These are phyloP conservation scores for Oxyruncus cristatus DNA, from an alignment of 2,113 vertebrate genomes.

Conservation along the genomic window DNA sequence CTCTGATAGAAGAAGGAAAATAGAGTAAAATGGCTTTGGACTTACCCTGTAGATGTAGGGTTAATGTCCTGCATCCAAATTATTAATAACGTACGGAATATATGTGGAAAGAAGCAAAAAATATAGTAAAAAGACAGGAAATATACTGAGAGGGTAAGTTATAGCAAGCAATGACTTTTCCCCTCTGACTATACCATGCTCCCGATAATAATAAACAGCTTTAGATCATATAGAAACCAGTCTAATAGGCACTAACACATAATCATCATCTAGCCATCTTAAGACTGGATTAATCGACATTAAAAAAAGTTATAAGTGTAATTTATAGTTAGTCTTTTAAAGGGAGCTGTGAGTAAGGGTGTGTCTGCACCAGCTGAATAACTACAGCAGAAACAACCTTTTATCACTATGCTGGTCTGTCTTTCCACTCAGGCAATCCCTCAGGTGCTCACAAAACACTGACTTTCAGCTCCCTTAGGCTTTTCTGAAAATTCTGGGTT, in stretches of 20 bases:
- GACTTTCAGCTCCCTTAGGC: not conserved
- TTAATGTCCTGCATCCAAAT: not conserved
- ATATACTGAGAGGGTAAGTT: not conserved
- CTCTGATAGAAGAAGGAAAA: not conserved
- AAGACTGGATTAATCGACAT: not conserved
- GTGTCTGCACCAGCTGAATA: rapidly evolving
- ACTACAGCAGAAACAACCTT: not conserved
- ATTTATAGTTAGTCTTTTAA: not conserved
- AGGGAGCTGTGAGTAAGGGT: not conserved
- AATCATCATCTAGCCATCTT: not conserved
- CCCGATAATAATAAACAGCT: not conserved
- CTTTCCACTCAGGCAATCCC: not conserved
- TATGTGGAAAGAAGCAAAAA: not conserved
- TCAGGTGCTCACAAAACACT: not conserved
- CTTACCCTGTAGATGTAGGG: not conserved
- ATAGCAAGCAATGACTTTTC: not conserved
- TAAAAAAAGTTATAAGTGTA: not conserved
- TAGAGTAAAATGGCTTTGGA: not conserved
- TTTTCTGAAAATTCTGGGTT: not conserved
- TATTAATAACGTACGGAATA: not conserved
- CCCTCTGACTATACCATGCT: not conserved
- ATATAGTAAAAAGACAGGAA: not conserved
- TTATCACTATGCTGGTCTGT: not conserved
- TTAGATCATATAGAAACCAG: not conserved
- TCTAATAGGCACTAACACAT: not conserved